Evolutionary conservation across 2,797 vertebrate species (phyloP).

Genomic region (Halcyon badia): DNA sequence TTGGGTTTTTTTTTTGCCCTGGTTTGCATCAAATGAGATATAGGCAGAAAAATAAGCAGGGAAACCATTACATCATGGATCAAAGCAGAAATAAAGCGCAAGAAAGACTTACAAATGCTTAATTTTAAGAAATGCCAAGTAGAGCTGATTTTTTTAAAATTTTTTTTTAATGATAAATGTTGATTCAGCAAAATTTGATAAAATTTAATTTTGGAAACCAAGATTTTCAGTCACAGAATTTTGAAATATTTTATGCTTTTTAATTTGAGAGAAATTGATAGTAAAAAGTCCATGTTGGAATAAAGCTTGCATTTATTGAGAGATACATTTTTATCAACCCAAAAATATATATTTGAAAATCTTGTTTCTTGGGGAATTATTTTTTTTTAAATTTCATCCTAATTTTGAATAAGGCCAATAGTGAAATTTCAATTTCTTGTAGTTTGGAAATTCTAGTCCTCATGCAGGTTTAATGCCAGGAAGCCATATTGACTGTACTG

Average conservation of each 20-base stretch:
- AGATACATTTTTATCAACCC: neutral
- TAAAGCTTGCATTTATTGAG: conserved; percentile 36
- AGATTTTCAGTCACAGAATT: neutral
- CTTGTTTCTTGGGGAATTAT: neutral
- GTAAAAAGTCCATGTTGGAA: neutral
- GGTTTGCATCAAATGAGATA: neutral
- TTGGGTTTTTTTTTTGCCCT: neutral
- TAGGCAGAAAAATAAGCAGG: neutral
- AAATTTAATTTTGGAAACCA: neutral
- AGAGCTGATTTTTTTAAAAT: neutral
- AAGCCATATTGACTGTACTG: neutral
- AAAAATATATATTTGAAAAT: neutral
- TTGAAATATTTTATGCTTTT: neutral
- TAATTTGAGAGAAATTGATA: neutral
- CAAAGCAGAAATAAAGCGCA: conserved; percentile 19
- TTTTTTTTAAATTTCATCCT: neutral
- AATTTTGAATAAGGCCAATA: neutral
- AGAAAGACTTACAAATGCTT: neutral
- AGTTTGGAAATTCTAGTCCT: conserved; percentile 15
- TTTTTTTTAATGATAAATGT: neutral
- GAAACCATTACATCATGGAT: neutral
- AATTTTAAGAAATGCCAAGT: conserved; percentile 43
- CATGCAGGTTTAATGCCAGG: neutral
- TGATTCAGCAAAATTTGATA: neutral
- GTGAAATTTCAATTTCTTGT: neutral